Conservation (phyloP, 2,797 vertebrate genomes). For the Sebastes paucispinis region DNA sequence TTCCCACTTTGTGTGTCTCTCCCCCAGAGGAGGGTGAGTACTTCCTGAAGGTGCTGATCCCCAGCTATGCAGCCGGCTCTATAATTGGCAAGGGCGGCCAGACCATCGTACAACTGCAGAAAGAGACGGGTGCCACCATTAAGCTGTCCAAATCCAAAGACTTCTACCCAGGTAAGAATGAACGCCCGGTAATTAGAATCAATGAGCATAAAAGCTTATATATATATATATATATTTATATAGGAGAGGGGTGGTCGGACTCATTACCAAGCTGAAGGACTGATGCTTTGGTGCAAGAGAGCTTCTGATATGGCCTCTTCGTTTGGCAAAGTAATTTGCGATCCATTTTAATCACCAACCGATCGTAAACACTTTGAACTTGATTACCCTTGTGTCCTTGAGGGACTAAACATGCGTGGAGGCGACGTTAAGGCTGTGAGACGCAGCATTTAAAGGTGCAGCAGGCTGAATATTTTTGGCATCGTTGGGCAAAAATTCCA, state of each 20-base stretch:
- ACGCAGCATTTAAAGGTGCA: background rate
- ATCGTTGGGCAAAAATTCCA: too few species aligned
- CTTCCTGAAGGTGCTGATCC: slow-evolving; percentile 97
- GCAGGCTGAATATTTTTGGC: too few species aligned
- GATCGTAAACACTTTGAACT: slow-evolving; percentile 27
- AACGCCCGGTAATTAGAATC: slow-evolving; percentile 22
- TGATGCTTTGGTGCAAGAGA: background rate
- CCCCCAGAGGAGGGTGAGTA: slow-evolving; percentile 91
- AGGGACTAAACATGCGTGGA: slow-evolving; percentile 23
- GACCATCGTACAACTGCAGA: slow-evolving; percentile 95
- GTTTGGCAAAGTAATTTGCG: slow-evolving; percentile 44
- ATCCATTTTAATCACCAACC: slow-evolving; percentile 31
- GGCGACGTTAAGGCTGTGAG: background rate
- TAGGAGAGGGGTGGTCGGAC: slow-evolving; percentile 11
- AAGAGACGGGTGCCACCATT: slow-evolving; percentile 95
- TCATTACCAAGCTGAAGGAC: slow-evolving; percentile 13
- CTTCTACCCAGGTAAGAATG: slow-evolving; percentile 92
- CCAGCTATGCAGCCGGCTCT: slow-evolving; percentile 95
- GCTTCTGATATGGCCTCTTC: slow-evolving; percentile 28
- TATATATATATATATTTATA: background rate
- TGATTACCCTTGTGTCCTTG: slow-evolving; percentile 37
- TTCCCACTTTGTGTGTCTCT: slow-evolving; percentile 64
- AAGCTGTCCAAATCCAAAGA: slow-evolving; percentile 98
- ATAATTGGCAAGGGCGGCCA: slow-evolving; percentile 97
- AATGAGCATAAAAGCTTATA: background rate